Conservation (phyloP, 2,888 invertebrate species). For the Pinctada fucata region DNA sequence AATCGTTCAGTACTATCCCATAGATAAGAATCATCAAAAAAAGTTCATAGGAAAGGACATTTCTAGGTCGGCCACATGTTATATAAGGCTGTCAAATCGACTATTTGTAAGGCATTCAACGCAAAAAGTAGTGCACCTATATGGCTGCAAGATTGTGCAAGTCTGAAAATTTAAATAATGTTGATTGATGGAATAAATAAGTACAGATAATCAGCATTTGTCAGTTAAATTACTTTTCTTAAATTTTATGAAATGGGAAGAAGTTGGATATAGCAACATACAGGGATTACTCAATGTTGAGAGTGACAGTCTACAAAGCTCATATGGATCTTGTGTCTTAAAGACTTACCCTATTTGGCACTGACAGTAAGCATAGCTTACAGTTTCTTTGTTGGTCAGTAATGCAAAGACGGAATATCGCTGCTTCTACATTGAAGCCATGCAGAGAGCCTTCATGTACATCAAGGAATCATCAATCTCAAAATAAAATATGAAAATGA, state of each 20-base stretch:
- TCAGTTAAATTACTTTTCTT: no score
- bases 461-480: not conserved
- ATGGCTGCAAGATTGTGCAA: conserved; percentile 2
- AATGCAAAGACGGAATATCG: not conserved
- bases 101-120: not conserved
- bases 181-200: not conserved
- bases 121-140: conserved; percentile 1
- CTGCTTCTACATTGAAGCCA: not conserved
- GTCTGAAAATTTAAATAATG: not conserved
- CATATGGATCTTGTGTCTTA: not conserved
- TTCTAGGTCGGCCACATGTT: no score
- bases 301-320: not conserved
- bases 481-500: not conserved
- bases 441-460: not conserved
- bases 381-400: not conserved
- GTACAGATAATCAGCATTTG: no score
- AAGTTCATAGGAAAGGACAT: no score
- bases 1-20: no score
- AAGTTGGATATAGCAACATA: no score
- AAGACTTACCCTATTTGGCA: not conserved
- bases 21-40: no score
- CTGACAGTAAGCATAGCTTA: conserved; percentile 5
- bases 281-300: not conserved
- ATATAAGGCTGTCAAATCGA: no score
- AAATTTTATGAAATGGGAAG: no score